Percentiles rank a stretch among this genome's conserved stretches.
Conservation (phyloP, 2,113 vertebrate genomes). For the Protobothrops mucrosquamatus region DNA sequence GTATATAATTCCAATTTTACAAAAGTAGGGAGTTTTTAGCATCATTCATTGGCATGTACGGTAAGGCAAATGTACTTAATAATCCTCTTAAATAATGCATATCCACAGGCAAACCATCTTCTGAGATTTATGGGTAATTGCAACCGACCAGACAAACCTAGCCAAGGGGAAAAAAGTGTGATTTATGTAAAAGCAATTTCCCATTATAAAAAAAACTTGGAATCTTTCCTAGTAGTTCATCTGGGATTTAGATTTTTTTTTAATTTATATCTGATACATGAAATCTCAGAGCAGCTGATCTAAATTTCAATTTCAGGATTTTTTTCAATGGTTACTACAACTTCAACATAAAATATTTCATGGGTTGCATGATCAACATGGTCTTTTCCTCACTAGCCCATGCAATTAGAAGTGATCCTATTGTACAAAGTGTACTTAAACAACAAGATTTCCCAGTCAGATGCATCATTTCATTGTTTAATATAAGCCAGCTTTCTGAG, state of each 20-base stretch:
- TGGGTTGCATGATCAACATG: not conserved
- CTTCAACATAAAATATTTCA: not conserved
- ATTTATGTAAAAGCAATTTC: slow-evolving; percentile 34
- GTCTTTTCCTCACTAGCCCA: not conserved
- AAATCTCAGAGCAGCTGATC: slow-evolving; percentile 8
- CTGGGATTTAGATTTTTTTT: slow-evolving; percentile 37
- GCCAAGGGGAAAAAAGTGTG: slow-evolving; percentile 18
- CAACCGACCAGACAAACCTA: slow-evolving; percentile 37
- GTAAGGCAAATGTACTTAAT: slow-evolving; percentile 46
- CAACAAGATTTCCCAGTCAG: not conserved
- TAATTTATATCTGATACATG: not conserved
- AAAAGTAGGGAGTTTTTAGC: slow-evolving; percentile 19
- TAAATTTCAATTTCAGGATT: slow-evolving; percentile 13
- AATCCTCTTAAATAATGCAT: not conserved
- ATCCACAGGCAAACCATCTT: slow-evolving; percentile 31
- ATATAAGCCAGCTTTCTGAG: not conserved
- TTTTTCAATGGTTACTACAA: not conserved
- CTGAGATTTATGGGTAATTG: slow-evolving; percentile 35
- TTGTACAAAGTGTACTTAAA: not conserved
- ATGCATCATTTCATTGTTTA: not conserved
- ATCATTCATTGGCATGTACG: slow-evolving; percentile 49
- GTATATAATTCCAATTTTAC: slow-evolving; percentile 45
- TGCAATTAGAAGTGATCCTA: not conserved
- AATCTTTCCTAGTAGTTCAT: slow-evolving; percentile 26
- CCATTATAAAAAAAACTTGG: slow-evolving; percentile 30